phyloP scores from a whole-genome alignment of 2,797 vertebrate species.

The Molossus molossus region DNA sequence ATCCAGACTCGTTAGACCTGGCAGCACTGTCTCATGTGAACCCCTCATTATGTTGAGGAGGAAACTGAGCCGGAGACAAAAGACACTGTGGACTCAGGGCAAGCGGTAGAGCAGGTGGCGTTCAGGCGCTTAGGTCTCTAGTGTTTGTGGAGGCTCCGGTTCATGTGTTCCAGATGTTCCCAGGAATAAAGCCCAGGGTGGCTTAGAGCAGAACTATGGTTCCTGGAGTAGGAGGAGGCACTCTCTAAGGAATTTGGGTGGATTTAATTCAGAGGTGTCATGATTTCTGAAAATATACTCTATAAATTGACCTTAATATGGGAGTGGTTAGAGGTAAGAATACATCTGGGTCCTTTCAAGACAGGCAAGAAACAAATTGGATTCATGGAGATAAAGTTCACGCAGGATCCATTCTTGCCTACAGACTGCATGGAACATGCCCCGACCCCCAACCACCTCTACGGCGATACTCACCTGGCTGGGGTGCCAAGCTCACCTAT shows the following conservation, averaged over 20 bases:
- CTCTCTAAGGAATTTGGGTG: not conserved
- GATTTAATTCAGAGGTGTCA: too few relatives aligned
- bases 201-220: not conserved
- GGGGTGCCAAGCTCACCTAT: conserved; percentile 76
- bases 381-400: fast-evolving
- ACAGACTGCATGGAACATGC: conserved; percentile 82
- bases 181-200: not conserved
- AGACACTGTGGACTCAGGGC: not conserved
- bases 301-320: not conserved
- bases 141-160: not conserved
- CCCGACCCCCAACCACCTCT: conserved; percentile 82
- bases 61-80: not conserved
- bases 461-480: conserved; percentile 82
- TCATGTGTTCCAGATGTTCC: too few relatives aligned
- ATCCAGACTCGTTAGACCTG: not conserved
- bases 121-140: not conserved
- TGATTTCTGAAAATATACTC: not conserved
- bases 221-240: not conserved
- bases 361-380: fast-evolving
- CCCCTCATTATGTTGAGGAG: not conserved
- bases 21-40: not conserved
- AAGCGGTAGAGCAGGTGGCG: not conserved
- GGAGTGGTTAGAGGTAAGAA: too few relatives aligned
- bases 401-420: conserved; percentile 63
- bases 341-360: not conserved